Evolutionary conservation across 1,140 invertebrate species (phyloP).

Genomic region (Odontomachus brunneus): DNA sequence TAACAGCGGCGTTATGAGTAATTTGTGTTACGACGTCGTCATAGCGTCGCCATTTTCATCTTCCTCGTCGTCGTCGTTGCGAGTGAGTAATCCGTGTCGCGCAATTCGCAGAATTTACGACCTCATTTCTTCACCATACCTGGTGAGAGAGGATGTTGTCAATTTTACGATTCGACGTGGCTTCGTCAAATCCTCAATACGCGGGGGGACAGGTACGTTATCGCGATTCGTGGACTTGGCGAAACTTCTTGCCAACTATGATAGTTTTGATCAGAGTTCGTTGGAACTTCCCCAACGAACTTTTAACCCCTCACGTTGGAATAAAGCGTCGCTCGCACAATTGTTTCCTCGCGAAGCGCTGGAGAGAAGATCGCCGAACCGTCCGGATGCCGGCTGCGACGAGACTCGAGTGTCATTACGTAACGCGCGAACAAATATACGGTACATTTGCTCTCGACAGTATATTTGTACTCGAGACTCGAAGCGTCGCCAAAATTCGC

Average conservation of each 20-base stretch:
- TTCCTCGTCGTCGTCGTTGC: neutral
- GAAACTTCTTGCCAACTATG: conserved; percentile 13
- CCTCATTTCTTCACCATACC: neutral
- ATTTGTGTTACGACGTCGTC: conserved; percentile 52
- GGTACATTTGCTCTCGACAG: too few relatives aligned
- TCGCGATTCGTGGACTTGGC: neutral
- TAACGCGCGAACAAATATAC: too few relatives aligned
- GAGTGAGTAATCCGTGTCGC: conserved; percentile 40
- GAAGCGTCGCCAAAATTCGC: too few relatives aligned
- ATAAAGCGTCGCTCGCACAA: conserved; percentile 31
- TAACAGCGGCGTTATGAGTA: conserved; percentile 38
- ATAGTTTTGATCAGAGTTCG: conserved; percentile 37
- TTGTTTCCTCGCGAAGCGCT: conserved; percentile 20
- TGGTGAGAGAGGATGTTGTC: neutral
- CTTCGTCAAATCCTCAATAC: conserved; percentile 30
- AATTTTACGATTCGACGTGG: conserved; percentile 33
- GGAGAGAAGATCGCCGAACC: conserved; percentile 1
- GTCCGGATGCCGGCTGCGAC: neutral
- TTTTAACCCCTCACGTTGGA: conserved; percentile 6
- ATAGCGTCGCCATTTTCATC: neutral
- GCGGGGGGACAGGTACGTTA: neutral
- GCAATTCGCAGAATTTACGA: conserved; percentile 35
- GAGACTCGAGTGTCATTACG: neutral
- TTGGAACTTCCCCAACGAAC: conserved; percentile 18
- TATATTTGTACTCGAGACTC: neutral